Conservation (phyloP, 1,140 invertebrate species). For the Drosophila nasuta region DNA sequence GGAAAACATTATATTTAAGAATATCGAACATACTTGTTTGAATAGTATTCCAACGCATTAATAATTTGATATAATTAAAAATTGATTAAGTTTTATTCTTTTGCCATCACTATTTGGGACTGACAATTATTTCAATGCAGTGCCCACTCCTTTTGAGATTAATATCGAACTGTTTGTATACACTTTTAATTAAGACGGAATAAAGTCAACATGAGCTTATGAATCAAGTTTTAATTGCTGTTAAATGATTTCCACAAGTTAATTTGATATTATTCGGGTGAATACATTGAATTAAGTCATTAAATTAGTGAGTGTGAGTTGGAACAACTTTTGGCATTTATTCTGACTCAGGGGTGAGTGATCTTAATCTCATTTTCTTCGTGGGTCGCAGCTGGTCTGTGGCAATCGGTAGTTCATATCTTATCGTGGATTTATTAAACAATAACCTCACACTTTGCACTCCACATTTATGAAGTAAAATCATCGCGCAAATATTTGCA, state of each 20-base stretch:
- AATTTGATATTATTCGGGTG: background rate
- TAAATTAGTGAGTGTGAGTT: background rate
- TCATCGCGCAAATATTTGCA: constrained; percentile 70
- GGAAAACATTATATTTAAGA: too few relatives aligned
- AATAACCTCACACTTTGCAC: constrained; percentile 9
- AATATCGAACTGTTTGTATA: background rate
- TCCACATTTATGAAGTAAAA: constrained; percentile 28
- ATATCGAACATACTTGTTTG: too few relatives aligned
- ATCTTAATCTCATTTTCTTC: constrained; percentile 15
- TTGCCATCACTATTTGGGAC: too few relatives aligned
- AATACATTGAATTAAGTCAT: background rate
- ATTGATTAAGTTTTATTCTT: too few relatives aligned
- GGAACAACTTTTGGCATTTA: background rate
- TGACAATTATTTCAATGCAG: too few relatives aligned
- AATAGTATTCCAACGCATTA: too few relatives aligned
- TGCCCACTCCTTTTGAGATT: background rate
- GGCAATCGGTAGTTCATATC: constrained; percentile 9
- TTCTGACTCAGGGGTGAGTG: constrained; percentile 13
- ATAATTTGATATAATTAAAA: too few relatives aligned
- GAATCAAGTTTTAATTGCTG: constrained; percentile 6
- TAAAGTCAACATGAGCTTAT: background rate
- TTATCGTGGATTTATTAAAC: constrained; percentile 38
- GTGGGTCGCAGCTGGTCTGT: background rate
- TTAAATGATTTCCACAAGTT: background rate
- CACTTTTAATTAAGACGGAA: background rate